Base-by-base conservation (phyloP, 2,113 vertebrate species). In the Percina caprodes region DNA sequence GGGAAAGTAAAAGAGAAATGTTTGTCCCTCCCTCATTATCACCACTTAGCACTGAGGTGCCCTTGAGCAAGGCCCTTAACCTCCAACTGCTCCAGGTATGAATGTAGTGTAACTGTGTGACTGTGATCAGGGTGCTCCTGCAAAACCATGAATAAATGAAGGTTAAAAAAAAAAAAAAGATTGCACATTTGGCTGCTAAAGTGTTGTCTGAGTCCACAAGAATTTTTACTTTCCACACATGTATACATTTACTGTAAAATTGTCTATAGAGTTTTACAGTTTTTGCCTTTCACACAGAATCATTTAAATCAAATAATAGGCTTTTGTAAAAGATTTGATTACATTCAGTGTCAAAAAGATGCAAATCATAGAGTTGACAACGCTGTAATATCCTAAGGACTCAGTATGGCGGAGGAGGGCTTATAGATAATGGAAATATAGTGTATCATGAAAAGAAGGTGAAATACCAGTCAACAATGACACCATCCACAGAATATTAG, bases 291-390 rank as follows among this genome's bases (percentile, higher is more conserved):
- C 30, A 16, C 33, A 74, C 55, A 15, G 21, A 80, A 74, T 78
- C 42, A 67, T 48, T 68, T n/a, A 33, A 74, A 63, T 76, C 51
- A 58, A 68, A 77, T 55, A 55, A 76, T 49, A 55, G 18, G 39
- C 26, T 76, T 79, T 77, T 69, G 19, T n/a, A 59, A n/a, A 76
- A 33, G 30, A 76, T 49, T 21, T 69, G 48, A 85, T 74, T 55
- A 16, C 24, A 77, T 55, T 73, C 58, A 55, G 51, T 69, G 51
- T 70, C 19, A 54, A 70, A 79, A 66, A 42, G 23, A 58, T 75
- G 51, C 51, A 74, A 71, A 61, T 86, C n/a, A 35, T 7, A 23
- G 42, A 33, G 23, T 24, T 12, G 49, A 24, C 1, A 71, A 48
- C 4, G 13, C 26, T 45, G 30, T 48, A 24, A 51, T 74, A 74